Conservation (phyloP, 2,888 invertebrate genomes). For the Melieria crassipennis region DNA sequence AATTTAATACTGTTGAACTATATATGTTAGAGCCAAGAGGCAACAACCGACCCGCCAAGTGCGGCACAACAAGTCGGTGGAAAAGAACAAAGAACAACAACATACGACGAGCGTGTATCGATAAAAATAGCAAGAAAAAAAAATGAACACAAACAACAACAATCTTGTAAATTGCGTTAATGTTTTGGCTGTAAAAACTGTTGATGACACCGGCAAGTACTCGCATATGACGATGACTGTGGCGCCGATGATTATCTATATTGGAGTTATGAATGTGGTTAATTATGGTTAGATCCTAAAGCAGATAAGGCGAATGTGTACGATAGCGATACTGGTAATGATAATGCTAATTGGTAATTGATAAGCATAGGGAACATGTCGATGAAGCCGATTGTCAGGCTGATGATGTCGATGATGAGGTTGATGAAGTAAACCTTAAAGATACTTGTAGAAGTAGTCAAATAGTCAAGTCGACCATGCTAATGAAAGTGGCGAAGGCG, state of each 20-base stretch:
- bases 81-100: too few relatives aligned
- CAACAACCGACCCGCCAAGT: too few relatives aligned
- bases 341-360: too few relatives aligned
- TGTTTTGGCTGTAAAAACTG: not conserved
- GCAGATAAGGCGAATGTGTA: too few relatives aligned
- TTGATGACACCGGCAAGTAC: not conserved
- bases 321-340: too few relatives aligned
- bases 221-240: not conserved
- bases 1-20: conserved; percentile 15
- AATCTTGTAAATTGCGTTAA: conserved; percentile 8
- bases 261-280: too few relatives aligned
- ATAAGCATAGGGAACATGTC: too few relatives aligned
- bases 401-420: not conserved
- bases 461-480: too few relatives aligned
- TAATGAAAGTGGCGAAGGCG: too few relatives aligned
- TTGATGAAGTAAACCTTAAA: not conserved
- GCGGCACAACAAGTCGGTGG: too few relatives aligned
- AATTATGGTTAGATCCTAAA: too few relatives aligned
- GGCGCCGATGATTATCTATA: not conserved
- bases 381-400: too few relatives aligned
- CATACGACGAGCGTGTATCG: not conserved
- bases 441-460: not conserved
- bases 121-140: not conserved
- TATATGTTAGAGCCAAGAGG: not conserved
- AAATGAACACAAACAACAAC: not conserved